Percentiles rank a stretch among this genome's conserved stretches.
Conservation (phyloP, 2,113 vertebrate species). For the Neotragus moschatus region DNA sequence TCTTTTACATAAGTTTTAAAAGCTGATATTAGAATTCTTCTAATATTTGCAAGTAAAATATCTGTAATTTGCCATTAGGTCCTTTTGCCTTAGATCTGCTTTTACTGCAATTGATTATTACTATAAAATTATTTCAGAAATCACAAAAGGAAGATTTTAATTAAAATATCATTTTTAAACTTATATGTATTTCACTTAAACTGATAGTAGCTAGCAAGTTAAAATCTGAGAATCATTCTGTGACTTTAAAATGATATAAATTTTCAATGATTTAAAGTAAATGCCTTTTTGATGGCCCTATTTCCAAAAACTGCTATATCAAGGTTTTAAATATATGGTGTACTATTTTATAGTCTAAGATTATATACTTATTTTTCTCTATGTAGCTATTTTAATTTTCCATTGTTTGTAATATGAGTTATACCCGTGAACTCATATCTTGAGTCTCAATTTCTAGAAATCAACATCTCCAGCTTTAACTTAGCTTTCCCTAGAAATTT, state of each 20-base stretch:
- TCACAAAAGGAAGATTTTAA: background rate
- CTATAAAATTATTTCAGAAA: background rate
- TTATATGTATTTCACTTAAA: background rate
- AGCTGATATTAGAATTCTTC: background rate
- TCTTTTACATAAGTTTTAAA: slow-evolving; percentile 1
- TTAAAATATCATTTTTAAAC: background rate
- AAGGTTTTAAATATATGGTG: background rate
- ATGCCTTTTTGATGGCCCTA: background rate
- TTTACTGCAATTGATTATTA: background rate
- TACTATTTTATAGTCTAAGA: background rate
- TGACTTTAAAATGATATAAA: background rate
- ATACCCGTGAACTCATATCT: background rate
- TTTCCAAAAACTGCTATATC: background rate
- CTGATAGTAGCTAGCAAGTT: background rate
- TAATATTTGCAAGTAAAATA: slow-evolving; percentile 19
- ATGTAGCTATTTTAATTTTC: background rate
- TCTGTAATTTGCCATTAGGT: background rate
- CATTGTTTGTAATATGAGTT: background rate
- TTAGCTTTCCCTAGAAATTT: background rate
- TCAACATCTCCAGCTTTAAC: background rate
- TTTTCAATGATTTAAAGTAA: background rate
- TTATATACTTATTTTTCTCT: background rate
- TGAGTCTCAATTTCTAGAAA: background rate
- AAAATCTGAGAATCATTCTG: background rate
- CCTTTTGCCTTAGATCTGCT: background rate